Conservation (phyloP, 2,797 vertebrate genomes). For the Cirrhinus mrigala region DNA sequence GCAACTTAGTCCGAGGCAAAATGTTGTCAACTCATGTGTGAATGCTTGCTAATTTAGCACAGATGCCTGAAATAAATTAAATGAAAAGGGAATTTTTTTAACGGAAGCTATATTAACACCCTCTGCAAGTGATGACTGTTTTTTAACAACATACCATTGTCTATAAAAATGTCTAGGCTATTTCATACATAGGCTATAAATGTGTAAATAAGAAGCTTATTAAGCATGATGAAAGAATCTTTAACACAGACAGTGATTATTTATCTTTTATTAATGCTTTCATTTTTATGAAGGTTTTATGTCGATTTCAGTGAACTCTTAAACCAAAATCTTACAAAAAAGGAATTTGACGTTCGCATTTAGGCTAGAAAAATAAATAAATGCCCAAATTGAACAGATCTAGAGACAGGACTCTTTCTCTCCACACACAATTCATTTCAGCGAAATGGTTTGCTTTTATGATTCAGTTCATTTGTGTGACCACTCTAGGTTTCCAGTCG, state of each 20-base stretch:
- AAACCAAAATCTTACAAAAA: background rate
- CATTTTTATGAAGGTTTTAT: background rate
- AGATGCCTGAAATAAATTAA: constrained; percentile 18
- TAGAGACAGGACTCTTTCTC: background rate
- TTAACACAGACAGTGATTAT: no score
- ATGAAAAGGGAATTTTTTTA: background rate
- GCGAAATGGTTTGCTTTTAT: background rate
- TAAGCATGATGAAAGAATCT: background rate
- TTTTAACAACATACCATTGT: background rate
- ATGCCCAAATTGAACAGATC: no score
- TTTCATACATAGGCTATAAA: background rate
- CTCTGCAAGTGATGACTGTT: background rate
- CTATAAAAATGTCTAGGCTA: background rate
- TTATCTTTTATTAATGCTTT: background rate
- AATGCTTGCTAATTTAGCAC: constrained; percentile 41
- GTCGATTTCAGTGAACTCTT: background rate
- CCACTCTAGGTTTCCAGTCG: no score
- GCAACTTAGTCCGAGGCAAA: constrained; percentile 47
- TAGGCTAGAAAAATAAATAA: no score
- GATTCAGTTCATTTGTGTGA: background rate
- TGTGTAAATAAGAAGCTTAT: background rate
- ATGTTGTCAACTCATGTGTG: constrained; percentile 49
- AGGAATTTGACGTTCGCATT: background rate
- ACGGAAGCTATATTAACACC: background rate
- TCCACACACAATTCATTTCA: background rate